These are phyloP conservation scores for Maccullochella peelii DNA, from an alignment of 2,113 vertebrate species.

Conservation along the genomic window DNA sequence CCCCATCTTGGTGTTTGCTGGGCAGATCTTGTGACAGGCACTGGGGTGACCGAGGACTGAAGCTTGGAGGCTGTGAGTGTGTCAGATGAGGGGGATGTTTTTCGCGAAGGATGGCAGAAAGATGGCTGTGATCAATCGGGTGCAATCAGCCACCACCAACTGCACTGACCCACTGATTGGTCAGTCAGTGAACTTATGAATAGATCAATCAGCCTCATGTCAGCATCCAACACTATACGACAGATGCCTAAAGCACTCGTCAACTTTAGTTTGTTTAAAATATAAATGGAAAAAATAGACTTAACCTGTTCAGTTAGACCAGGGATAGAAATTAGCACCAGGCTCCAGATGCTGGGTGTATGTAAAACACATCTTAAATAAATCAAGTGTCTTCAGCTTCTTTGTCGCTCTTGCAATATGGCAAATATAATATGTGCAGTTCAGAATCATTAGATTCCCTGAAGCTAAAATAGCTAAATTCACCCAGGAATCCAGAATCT, in stretches of 20 bases:
- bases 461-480: slow-evolving; percentile 28
- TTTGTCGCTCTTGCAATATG: neutral
- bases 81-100: slow-evolving; percentile 9
- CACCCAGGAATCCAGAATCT: slow-evolving; percentile 11
- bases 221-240: neutral
- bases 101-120: slow-evolving; percentile 16
- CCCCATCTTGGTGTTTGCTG: slow-evolving; percentile 27
- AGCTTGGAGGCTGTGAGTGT: neutral
- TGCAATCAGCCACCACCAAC: slow-evolving; percentile 58
- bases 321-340: too few species aligned
- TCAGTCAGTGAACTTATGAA: slow-evolving; percentile 65
- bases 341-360: too few species aligned
- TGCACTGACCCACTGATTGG: slow-evolving; percentile 57
- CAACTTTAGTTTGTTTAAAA: neutral
- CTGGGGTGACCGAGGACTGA: slow-evolving; percentile 2
- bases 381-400: neutral
- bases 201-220: slow-evolving; percentile 62
- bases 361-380: neutral
- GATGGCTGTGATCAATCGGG: slow-evolving; percentile 61
- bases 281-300: neutral
- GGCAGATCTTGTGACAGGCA: slow-evolving; percentile 47
- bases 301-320: neutral
- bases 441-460: slow-evolving; percentile 30
- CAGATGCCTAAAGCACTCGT: neutral
- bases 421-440: neutral